phyloP scores from a whole-genome alignment of 2,888 invertebrate species.

The Onthophagus sagittarius region DNA sequence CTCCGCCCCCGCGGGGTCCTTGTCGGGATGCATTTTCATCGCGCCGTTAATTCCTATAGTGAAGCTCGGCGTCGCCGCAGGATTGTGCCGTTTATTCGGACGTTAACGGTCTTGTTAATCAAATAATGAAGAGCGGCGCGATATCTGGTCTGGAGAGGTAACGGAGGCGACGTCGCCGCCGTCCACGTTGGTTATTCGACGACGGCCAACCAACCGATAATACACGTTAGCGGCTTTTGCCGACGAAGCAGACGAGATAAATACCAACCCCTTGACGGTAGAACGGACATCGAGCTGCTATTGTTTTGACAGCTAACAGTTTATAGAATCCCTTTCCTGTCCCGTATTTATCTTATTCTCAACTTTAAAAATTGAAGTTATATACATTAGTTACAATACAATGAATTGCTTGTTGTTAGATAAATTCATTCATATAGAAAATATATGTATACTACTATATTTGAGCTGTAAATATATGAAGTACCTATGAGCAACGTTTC shows the following conservation, averaged over 20 bases:
- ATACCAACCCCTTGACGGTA: background rate
- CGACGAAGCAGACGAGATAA: background rate
- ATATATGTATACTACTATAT: too few species aligned
- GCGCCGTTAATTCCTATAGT: conserved; percentile 30
- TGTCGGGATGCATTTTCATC: conserved; percentile 9
- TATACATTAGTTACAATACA: too few species aligned
- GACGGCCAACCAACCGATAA: background rate
- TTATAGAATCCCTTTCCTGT: too few species aligned
- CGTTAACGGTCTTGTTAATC: conserved; percentile 36
- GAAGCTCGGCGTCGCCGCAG: conserved; percentile 28
- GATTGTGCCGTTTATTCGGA: conserved; percentile 38
- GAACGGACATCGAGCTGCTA: background rate
- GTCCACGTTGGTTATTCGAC: background rate
- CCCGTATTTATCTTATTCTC: too few species aligned
- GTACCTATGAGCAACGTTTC: too few species aligned
- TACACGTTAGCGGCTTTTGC: background rate
- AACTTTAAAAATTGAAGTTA: too few species aligned
- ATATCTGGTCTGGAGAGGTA: background rate
- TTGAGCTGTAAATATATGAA: too few species aligned
- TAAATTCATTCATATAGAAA: too few species aligned
- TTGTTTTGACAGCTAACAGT: background rate
- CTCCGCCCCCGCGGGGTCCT: background rate
- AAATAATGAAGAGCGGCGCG: background rate
- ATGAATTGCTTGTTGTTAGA: too few species aligned
- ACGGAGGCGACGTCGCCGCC: background rate